These are phyloP conservation scores for Folsomia manolachei DNA, from an alignment of 2,888 invertebrate genomes.

Conservation along the genomic window DNA sequence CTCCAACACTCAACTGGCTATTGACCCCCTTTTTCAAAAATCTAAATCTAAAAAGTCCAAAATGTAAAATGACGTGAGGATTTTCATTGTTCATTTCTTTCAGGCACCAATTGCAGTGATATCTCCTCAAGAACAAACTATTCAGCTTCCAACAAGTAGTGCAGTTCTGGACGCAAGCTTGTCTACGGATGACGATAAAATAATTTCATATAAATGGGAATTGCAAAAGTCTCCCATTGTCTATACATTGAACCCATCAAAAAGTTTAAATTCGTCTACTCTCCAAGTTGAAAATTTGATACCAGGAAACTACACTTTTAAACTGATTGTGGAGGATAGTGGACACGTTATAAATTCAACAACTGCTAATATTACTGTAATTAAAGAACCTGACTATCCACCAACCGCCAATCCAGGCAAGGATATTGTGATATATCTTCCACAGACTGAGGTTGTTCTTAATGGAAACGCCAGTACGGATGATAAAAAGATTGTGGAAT, in stretches of 20 bases:
- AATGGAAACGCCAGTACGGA: constrained; percentile 89
- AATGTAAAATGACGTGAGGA: too few relatives aligned
- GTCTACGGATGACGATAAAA: constrained; percentile 69
- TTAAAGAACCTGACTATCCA: constrained; percentile 89
- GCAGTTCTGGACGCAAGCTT: constrained; percentile 78
- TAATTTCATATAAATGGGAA: constrained; percentile 89
- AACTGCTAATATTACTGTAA: constrained; percentile 81
- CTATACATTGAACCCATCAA: constrained; percentile 71
- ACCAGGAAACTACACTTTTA: constrained; percentile 86
- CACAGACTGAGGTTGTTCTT: constrained; percentile 76
- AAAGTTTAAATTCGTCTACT: constrained; percentile 66
- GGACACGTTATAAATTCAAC: constrained; percentile 82
- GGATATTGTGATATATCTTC: constrained; percentile 84
- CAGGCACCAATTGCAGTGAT: constrained; percentile 77
- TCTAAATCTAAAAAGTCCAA: too few relatives aligned
- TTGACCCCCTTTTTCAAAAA: too few relatives aligned
- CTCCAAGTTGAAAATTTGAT: constrained; percentile 79
- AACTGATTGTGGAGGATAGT: constrained; percentile 84
- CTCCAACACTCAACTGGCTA: too few relatives aligned
- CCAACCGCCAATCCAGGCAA: constrained; percentile 90
- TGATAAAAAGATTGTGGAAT: constrained; percentile 86
- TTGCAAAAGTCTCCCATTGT: constrained; percentile 75
- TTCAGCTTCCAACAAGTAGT: constrained; percentile 83
- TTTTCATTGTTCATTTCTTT: too few relatives aligned
- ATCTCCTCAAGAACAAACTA: constrained; percentile 77